Conservation (phyloP, 2,888 invertebrate species). For the Apodemia duryi region DNA sequence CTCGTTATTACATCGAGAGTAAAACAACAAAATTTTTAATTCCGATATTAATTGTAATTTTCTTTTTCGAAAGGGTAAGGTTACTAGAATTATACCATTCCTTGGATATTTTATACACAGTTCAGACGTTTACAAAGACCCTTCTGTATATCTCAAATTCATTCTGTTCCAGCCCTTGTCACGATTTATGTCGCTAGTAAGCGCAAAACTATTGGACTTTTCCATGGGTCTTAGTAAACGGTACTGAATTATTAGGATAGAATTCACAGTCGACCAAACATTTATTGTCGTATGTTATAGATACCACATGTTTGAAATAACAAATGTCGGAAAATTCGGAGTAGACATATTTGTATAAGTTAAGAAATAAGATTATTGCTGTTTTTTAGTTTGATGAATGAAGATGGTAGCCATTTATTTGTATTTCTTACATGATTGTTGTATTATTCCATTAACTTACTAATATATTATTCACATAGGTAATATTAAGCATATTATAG, state of each 20-base stretch:
- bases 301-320: conserved; percentile 4
- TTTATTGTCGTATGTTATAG: conserved; percentile 15
- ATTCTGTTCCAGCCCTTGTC: conserved; percentile 29
- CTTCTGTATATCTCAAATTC: conserved; percentile 26
- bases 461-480: too few species aligned
- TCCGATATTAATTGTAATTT: not conserved
- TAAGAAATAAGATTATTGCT: not conserved
- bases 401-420: too few species aligned
- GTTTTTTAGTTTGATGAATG: too few species aligned
- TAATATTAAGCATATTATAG: too few species aligned
- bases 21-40: not conserved
- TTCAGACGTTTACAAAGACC: conserved; percentile 22
- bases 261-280: conserved; percentile 17
- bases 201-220: conserved; percentile 30
- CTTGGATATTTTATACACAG: conserved; percentile 10
- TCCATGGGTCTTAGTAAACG: conserved; percentile 24
- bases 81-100: not conserved
- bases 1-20: too few species aligned
- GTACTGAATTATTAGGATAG: conserved; percentile 21
- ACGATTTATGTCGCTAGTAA: conserved; percentile 30
- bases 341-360: not conserved
- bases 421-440: too few species aligned
- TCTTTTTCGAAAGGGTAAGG: not conserved
- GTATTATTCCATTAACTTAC: too few species aligned
- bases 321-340: not conserved